Conservation (phyloP, 2,797 vertebrate species). For the Helarctos malayanus region DNA sequence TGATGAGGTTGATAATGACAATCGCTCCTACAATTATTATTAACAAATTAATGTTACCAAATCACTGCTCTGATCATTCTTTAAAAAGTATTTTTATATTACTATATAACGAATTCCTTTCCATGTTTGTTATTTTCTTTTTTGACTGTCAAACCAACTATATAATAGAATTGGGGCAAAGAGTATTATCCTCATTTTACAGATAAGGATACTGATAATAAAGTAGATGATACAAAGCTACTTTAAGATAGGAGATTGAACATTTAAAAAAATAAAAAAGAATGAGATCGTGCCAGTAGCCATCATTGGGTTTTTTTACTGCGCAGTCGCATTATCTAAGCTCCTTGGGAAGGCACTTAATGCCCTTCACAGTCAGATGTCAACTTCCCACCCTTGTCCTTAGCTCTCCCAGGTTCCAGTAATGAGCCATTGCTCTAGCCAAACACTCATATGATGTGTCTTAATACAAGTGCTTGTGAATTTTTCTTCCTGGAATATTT, state of each 20-base stretch:
- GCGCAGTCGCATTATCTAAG: not conserved
- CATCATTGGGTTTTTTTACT: not conserved
- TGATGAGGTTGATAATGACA: not conserved
- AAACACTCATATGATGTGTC: not conserved
- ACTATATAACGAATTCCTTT: not conserved
- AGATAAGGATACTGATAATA: not conserved
- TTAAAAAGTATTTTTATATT: not conserved
- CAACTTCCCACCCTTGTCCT: not conserved
- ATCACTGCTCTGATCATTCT: not conserved
- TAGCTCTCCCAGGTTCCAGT: not conserved
- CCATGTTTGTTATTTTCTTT: not conserved
- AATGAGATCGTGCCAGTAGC: not conserved
- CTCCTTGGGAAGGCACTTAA: not conserved
- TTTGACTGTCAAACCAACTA: not conserved
- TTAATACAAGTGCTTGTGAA: not conserved
- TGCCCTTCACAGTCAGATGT: not conserved
- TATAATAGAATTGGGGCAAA: not conserved
- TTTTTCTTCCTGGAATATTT: not conserved
- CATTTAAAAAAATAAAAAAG: not conserved
- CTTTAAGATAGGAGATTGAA: not conserved
- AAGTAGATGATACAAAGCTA: not conserved
- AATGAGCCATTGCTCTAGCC: not conserved
- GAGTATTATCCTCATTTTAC: not conserved
- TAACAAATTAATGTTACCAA: not conserved
- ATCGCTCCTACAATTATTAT: not conserved